A percentile compares a stretch with the other conserved stretches of the same genome.
These are phyloP conservation scores for Dexiosoma caninum DNA, from an alignment of 2,888 invertebrate species.

Conservation along the genomic window DNA sequence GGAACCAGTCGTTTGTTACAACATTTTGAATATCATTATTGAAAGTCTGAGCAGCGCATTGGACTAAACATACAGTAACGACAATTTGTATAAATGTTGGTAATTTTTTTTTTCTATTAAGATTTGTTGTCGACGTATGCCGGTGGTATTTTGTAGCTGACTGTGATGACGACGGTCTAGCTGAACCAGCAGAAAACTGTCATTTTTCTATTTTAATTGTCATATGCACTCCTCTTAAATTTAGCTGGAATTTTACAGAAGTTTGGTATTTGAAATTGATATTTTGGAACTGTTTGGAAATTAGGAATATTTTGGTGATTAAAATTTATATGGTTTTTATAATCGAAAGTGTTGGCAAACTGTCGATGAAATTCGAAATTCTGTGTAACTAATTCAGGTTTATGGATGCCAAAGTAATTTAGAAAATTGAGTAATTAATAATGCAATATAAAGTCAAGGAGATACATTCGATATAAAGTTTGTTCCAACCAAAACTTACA, in stretches of 20 bases:
- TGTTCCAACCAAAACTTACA: no score
- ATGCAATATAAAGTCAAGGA: no score
- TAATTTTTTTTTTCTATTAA: neutral
- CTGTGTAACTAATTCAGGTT: no score
- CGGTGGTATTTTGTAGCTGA: slow-evolving; percentile 23
- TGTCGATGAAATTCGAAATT: no score
- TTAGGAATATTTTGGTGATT: neutral
- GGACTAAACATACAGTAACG: neutral
- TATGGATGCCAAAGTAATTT: no score
- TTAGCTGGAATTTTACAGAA: neutral
- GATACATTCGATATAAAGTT: no score
- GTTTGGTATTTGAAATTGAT: slow-evolving; percentile 15
- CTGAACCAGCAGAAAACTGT: slow-evolving; percentile 22
- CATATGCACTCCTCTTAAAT: neutral
- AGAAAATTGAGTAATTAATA: no score
- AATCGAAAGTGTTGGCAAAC: no score
- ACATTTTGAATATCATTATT: neutral
- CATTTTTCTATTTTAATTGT: neutral
- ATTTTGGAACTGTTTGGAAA: slow-evolving; percentile 12
- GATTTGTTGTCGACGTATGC: slow-evolving; percentile 32
- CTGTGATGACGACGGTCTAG: slow-evolving; percentile 10
- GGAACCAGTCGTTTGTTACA: slow-evolving; percentile 59
- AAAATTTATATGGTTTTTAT: no score
- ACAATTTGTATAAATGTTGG: slow-evolving; percentile 17
- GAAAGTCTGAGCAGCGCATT: neutral